phyloP scores from a whole-genome alignment of 2,113 vertebrate species.

The Tauraco erythrolophus region DNA sequence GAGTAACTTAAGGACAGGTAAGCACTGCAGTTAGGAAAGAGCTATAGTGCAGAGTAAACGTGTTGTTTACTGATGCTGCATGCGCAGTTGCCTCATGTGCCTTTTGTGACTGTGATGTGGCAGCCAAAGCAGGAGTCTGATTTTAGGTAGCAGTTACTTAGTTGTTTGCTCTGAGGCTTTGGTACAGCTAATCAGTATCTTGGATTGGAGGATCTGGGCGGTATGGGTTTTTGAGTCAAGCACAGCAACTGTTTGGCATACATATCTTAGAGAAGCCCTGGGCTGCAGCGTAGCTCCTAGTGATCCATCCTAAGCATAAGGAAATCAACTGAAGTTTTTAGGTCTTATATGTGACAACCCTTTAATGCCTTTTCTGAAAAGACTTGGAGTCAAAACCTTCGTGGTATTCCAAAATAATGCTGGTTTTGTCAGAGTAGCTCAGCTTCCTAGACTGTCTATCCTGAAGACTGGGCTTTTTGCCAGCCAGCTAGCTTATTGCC shows the following conservation, averaged over 20 bases:
- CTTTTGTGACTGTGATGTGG: neutral
- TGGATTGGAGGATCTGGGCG: neutral
- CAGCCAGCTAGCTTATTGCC: neutral
- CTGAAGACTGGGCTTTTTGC: neutral
- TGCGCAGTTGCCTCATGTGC: neutral
- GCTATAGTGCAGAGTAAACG: accelerated
- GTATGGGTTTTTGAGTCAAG: neutral
- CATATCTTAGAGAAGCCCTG: neutral
- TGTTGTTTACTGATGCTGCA: neutral
- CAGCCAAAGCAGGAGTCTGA: neutral
- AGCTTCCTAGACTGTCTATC: neutral
- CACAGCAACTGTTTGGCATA: neutral
- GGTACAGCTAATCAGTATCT: neutral
- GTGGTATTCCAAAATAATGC: neutral
- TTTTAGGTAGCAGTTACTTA: neutral
- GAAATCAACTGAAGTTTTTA: neutral
- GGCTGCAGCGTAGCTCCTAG: neutral
- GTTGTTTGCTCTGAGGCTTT: neutral
- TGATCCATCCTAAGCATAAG: neutral
- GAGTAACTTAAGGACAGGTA: neutral
- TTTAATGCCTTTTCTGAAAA: neutral
- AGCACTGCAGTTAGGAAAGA: neutral
- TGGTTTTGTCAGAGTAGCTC: neutral
- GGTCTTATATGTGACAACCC: neutral
- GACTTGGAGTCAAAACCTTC: neutral